Base-by-base conservation (phyloP, 2,888 invertebrate species). In the Clostera curtula region DNA sequence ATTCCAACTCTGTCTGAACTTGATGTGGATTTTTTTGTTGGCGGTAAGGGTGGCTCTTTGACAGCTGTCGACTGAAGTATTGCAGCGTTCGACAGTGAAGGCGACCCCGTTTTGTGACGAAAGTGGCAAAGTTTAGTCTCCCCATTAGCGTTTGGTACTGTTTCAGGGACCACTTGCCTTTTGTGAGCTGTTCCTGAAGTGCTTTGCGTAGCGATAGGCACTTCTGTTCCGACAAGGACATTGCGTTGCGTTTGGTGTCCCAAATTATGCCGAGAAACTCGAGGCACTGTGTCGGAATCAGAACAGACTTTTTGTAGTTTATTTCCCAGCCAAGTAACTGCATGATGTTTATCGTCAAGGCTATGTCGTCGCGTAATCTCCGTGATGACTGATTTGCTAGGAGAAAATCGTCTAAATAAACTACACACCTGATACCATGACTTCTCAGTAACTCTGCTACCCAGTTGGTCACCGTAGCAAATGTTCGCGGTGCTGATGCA, bases 131-230 rank as follows among this genome's bases (percentile, higher is more conserved):
- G n/a, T n/a, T n/a, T n/a, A n/a, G n/a, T n/a, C n/a, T n/a, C n/a
- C n/a, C n/a, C n/a, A n/a, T n/a, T n/a, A n/a, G n/a, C n/a, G n/a
- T n/a, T n/a, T n/a, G n/a, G n/a, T n/a, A n/a, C n/a, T n/a, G n/a
- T n/a, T n/a, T n/a, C n/a, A n/a, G n/a, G n/a, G n/a, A n/a, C n/a
- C n/a, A n/a, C n/a, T n/a, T n/a, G n/a, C n/a, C n/a, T n/a, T n/a
- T n/a, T n/a, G n/a, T n/a, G n/a, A n/a, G n/a, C n/a, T n/a, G n/a
- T n/a, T n/a, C n/a, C n/a, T n/a, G n/a, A n/a, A n/a, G n/a, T n/a
- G n/a, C 35, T 6, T 6, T 42, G 29, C 37, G 35, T 31, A 43
- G 34, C 36, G 31, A 28, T 49, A 9, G 20, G 29, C 21, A n/a
- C n/a, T n/a, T n/a, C n/a, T n/a, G n/a, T n/a, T n/a, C n/a, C n/a